Conservation (phyloP, 2,888 invertebrate genomes). For the Steinernema carpocapsae region DNA sequence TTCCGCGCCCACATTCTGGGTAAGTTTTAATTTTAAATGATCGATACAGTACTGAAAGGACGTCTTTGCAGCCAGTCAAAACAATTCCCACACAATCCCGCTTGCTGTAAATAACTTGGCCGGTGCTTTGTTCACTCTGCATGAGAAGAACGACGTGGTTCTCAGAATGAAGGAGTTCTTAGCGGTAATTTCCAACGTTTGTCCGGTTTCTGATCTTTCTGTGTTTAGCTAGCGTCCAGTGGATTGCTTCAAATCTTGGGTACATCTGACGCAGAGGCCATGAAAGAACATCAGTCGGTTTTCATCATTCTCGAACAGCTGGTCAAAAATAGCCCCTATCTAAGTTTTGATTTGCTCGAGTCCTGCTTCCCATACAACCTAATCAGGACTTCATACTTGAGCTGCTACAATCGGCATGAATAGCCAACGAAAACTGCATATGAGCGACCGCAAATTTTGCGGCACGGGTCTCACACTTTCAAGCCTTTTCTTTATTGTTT, state of each 20-base stretch:
- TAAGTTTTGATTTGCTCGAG: constrained; percentile 97
- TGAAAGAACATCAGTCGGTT: constrained; percentile 91
- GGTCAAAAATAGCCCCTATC: constrained; percentile 95
- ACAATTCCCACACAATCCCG: constrained; percentile 98
- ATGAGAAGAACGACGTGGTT: constrained; percentile 92
- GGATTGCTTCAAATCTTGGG: constrained; percentile 85
- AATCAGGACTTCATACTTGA: constrained; percentile 93
- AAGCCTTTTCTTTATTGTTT: neutral
- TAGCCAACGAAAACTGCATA: neutral
- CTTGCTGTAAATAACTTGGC: constrained; percentile 93
- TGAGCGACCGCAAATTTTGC: neutral
- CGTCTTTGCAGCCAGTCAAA: constrained; percentile 80
- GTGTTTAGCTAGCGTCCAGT: constrained; percentile 84
- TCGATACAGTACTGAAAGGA: constrained; percentile 38
- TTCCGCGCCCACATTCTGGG: constrained; percentile 71
- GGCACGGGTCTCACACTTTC: too few relatives aligned
- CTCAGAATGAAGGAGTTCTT: constrained; percentile 94
- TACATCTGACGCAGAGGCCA: constrained; percentile 76
- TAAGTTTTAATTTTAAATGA: constrained; percentile 45
- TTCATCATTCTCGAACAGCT: constrained; percentile 93
- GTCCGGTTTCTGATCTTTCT: neutral
- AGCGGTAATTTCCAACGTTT: constrained; percentile 72
- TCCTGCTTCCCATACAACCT: constrained; percentile 98
- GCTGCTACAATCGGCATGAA: constrained; percentile 50
- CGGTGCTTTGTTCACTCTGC: constrained; percentile 92